Base-by-base conservation (phyloP, 2,888 invertebrate genomes). In the Acrobasis consociella region DNA sequence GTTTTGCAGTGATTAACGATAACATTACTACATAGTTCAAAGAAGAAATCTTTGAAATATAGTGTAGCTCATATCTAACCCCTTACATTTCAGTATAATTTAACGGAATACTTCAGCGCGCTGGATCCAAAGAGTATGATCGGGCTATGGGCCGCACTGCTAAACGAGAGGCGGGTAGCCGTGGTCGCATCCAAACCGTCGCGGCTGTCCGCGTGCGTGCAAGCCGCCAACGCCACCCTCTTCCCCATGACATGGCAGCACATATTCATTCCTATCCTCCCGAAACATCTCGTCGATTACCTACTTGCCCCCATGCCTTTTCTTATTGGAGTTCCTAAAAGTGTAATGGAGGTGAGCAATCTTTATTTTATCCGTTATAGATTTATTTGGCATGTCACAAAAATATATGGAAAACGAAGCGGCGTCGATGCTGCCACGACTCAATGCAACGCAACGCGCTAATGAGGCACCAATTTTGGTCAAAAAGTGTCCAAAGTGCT, bases 161-260 rank as follows among this genome's bases (percentile, higher is more conserved):
- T 99, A 49, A 96, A 97, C 77, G 99, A 99, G 88, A 94, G 99
- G 60, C 94, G 99, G 55, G 97, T 99, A 65, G 95, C 99, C 62
- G 96, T 99, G 75, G 97, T 97, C 9, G 99, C 99, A 0, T 95
- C 95, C 68, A 97, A 97, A 80, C 93, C 99, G 68, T 97, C 97
- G 69, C 94, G 98, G 65, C 92, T 99, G 58, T 98, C 98, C 59
- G 97, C 99, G 0, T 97, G 97, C 78, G 97, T 97, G 37, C 98
- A 99, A 86, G 99, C 99, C 13, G 97, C 98, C 16, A 98, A 98
- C 83, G 95, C 97, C 67, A 95, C 99, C 56, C 95, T 99, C 51
- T 99, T 98, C 88, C 99, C 99, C 0, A 99, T 99, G 98, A 96
- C 96, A 72, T 99, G 99, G 99, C 99, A 99, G 89, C 99, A 99